These are phyloP conservation scores for Trichomalopsis sarcophagae DNA, from an alignment of 1,140 invertebrate species.

Conservation along the genomic window DNA sequence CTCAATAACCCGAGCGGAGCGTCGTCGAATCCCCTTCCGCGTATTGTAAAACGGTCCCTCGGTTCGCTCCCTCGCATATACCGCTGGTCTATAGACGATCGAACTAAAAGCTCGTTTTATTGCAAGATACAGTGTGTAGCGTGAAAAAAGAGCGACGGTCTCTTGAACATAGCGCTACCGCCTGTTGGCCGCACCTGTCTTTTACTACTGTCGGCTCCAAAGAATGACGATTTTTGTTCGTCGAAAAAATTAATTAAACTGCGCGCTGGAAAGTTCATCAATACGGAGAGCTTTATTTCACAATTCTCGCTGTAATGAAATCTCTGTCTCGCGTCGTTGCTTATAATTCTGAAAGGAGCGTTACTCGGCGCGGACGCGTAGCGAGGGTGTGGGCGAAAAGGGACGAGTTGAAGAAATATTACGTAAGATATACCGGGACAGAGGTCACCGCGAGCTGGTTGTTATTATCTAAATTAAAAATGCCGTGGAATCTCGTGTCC, in stretches of 20 bases:
- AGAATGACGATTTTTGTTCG: background rate
- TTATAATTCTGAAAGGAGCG: background rate
- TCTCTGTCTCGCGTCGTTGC: background rate
- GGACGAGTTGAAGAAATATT: conserved; percentile 40
- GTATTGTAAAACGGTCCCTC: conserved; percentile 56
- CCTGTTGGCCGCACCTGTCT: background rate
- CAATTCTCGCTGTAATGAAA: background rate
- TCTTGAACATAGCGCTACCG: background rate
- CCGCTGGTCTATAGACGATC: background rate
- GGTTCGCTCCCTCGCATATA: conserved; percentile 45
- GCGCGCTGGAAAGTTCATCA: background rate
- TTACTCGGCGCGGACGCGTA: background rate
- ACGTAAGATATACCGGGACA: conserved; percentile 44
- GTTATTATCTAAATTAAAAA: conserved; percentile 56
- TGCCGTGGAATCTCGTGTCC: conserved; percentile 50
- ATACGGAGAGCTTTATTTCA: background rate
- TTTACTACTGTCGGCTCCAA: too few species aligned
- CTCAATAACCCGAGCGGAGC: conserved; percentile 65
- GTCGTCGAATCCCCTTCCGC: conserved; percentile 29
- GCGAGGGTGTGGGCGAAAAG: background rate
- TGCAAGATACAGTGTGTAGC: conserved; percentile 1
- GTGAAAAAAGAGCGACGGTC: background rate
- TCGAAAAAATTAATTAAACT: background rate
- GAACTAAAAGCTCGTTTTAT: background rate
- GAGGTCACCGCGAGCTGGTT: conserved; percentile 44